Base-by-base conservation (phyloP, 1,140 invertebrate species). In the Pectinophora gossypiella region DNA sequence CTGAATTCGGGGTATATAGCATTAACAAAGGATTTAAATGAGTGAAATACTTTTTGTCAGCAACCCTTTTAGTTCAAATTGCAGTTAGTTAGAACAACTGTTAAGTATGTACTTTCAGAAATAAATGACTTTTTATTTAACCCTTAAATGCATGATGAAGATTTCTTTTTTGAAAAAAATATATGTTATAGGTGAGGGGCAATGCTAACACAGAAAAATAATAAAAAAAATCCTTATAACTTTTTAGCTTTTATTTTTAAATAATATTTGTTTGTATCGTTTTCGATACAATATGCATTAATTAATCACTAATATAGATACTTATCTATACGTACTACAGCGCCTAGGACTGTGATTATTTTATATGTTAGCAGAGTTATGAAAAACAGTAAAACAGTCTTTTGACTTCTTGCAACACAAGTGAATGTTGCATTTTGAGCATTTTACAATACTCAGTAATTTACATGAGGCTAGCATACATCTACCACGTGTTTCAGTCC, bases 311-410 rank as follows among this genome's bases (percentile, higher is more conserved):
- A 48, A 44, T 45, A 6, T 27, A 44, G 49, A 45, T 51, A 27
- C 23, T 27, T 27, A 27, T 27, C n/a, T n/a, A n/a, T n/a, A n/a
- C n/a, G n/a, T n/a, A n/a, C n/a, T n/a, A n/a, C n/a, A n/a, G n/a
- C n/a, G n/a, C n/a, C n/a, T n/a, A n/a, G n/a, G n/a, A n/a, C n/a
- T n/a, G n/a, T n/a, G n/a, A n/a, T n/a, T n/a, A n/a, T 6, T 6
- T 53, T 56, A 53, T 2, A 62, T 16, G 54, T 13, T 45, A 35
- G 36, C 21, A 51, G 49, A 59, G 44, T 57, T 57, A 22, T 60
- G 61, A 54, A 60, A 57, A 51, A 48, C 36, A 19, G 20, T 64
- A 23, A 57, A 64, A 46, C 54, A 65, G 45, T 65, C 59, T 56
- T 61, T 64, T 18, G 27, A 49, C 48, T 63, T 63, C 19, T 58